Conservation (phyloP, 53 echinoderm and acorn worm genomes). For the Paracentrotus lividus region DNA sequence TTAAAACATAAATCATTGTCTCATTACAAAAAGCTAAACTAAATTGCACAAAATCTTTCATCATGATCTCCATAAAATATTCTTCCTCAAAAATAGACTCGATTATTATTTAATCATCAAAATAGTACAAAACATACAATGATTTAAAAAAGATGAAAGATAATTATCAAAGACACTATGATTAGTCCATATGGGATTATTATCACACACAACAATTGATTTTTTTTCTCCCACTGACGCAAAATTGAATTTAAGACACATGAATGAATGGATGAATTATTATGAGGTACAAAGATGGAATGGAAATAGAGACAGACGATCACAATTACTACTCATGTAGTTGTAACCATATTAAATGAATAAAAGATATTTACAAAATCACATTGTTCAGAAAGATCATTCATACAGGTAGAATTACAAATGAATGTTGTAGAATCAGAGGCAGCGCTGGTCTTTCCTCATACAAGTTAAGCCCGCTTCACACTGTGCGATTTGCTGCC, state of each 20-base stretch:
- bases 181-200: background rate
- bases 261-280: background rate
- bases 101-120: background rate
- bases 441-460: background rate
- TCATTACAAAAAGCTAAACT: background rate
- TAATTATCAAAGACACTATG: background rate
- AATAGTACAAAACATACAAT: background rate
- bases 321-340: too few relatives aligned
- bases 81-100: background rate
- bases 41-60: conserved; percentile 12
- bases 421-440: background rate
- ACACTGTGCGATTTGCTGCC: too few relatives aligned
- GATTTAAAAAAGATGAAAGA: conserved; percentile 5
- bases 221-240: background rate
- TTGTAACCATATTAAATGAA: too few relatives aligned
- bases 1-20: background rate
- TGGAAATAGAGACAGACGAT: background rate
- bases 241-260: background rate
- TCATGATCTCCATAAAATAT: too few relatives aligned
- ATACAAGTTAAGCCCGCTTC: too few relatives aligned
- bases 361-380: background rate
- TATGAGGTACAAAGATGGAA: background rate
- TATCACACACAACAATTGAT: conserved; percentile 21
- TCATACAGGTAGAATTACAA: too few relatives aligned
- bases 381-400: background rate